Evolutionary conservation across 2,113 vertebrate species (phyloP).

Genomic region (Rhinoptilus africanus): DNA sequence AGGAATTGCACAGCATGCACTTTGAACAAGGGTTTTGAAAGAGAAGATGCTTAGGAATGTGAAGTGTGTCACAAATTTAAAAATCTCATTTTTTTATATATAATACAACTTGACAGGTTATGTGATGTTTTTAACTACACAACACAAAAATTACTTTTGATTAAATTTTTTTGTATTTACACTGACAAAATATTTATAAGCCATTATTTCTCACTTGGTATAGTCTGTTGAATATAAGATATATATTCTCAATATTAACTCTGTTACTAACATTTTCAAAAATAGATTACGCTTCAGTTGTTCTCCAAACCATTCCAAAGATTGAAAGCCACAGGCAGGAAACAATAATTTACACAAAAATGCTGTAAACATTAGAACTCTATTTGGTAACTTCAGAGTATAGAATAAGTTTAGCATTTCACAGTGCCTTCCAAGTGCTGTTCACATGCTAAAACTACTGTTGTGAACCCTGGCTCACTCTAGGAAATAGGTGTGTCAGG

Average conservation of each 20-base stretch:
- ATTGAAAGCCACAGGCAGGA: not conserved
- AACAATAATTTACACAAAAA: not conserved
- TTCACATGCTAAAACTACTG: accelerated
- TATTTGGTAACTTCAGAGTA: not conserved
- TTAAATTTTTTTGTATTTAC: not conserved
- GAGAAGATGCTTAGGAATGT: not conserved
- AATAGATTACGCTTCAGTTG: not conserved
- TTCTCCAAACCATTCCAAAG: not conserved
- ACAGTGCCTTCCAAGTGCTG: not conserved
- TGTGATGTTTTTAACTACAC: not conserved
- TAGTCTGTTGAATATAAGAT: not conserved
- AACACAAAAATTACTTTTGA: not conserved
- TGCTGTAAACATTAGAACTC: not conserved
- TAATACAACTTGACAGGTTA: not conserved
- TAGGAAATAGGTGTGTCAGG: not conserved
- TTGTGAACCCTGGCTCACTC: not conserved
- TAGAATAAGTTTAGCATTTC: not conserved
- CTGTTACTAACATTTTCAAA: not conserved
- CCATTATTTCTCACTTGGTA: not conserved
- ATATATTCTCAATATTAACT: not conserved
- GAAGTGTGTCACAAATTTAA: not conserved
- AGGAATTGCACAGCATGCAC: not conserved
- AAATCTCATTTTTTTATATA: not conserved
- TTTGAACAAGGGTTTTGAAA: not conserved
- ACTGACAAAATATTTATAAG: not conserved